These are phyloP conservation scores for Carassius auratus DNA, from an alignment of 2,113 vertebrate species.

Conservation along the genomic window DNA sequence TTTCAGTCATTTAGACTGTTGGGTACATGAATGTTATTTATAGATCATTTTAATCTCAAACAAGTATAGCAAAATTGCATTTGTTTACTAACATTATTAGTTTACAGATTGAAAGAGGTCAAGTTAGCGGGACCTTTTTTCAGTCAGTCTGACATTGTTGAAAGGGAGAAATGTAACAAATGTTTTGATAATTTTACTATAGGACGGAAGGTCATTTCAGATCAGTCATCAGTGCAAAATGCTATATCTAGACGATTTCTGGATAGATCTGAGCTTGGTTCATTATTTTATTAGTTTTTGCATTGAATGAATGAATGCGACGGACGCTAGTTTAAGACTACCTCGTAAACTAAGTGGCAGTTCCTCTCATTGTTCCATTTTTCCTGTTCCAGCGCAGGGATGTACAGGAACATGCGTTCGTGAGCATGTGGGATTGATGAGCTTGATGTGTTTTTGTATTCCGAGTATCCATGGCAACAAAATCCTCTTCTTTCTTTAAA, in stretches of 20 bases:
- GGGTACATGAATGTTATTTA: background rate
- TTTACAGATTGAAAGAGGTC: background rate
- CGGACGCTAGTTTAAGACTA: constrained; percentile 41
- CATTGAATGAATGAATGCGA: constrained; percentile 45
- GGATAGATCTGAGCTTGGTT: background rate
- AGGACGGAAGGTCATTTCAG: background rate
- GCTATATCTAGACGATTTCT: background rate
- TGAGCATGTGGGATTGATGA: background rate
- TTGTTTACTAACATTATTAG: background rate
- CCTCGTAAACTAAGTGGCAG: constrained; percentile 60
- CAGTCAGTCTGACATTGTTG: too few relatives aligned
- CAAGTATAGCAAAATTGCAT: too few relatives aligned
- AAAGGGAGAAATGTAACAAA: background rate
- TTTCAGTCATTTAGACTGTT: background rate
- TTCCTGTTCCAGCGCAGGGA: constrained; percentile 66
- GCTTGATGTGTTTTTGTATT: constrained; percentile 37
- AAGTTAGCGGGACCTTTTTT: background rate
- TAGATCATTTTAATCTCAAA: too few relatives aligned
- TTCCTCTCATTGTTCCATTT: constrained; percentile 76
- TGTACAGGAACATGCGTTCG: constrained; percentile 27
- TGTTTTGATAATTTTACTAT: background rate
- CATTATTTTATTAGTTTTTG: background rate
- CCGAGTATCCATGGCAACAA: constrained; percentile 7
- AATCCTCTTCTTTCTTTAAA: background rate
- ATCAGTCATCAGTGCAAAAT: background rate